Evolutionary conservation across 1,140 invertebrate species (phyloP).

Genomic region (Drosophila baimaii): DNA sequence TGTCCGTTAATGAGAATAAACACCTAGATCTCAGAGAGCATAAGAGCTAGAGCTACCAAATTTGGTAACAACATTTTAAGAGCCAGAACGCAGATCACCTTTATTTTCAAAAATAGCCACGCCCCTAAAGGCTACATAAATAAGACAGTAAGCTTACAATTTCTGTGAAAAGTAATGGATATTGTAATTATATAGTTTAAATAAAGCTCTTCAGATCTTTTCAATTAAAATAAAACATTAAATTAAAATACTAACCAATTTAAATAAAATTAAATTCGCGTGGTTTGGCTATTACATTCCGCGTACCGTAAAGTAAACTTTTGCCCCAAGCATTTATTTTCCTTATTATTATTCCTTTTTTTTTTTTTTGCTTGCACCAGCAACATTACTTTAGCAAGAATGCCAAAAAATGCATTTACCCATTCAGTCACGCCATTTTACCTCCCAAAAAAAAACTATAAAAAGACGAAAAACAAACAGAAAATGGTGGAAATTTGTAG

Average conservation of each 20-base stretch:
- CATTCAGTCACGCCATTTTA: conserved; percentile 51
- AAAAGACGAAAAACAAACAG: conserved; percentile 1
- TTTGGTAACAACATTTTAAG: no score
- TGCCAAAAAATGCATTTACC: conserved; percentile 27
- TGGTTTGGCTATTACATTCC: conserved; percentile 2
- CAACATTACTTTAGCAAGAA: conserved; percentile 10
- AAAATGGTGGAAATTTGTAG: conserved; percentile 51
- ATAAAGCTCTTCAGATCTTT: no score
- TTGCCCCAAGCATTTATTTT: conserved; percentile 11
- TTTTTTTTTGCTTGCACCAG: background rate
- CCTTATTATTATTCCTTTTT: background rate
- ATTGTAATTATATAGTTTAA: no score
- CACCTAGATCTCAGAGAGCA: no score
- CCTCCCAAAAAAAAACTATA: background rate
- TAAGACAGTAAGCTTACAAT: no score
- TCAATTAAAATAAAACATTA: background rate
- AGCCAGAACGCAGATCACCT: no score
- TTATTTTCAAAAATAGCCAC: no score
- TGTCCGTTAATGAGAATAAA: no score
- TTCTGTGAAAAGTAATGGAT: no score
- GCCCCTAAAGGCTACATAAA: no score
- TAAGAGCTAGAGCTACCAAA: no score
- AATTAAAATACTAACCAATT: background rate
- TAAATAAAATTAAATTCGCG: conserved; percentile 20
- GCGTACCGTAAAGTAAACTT: background rate